Evolutionary conservation across 2,113 vertebrate genomes (phyloP), one percentile per base, ranked within the genome.

Genomic region (Meles meles): DNA sequence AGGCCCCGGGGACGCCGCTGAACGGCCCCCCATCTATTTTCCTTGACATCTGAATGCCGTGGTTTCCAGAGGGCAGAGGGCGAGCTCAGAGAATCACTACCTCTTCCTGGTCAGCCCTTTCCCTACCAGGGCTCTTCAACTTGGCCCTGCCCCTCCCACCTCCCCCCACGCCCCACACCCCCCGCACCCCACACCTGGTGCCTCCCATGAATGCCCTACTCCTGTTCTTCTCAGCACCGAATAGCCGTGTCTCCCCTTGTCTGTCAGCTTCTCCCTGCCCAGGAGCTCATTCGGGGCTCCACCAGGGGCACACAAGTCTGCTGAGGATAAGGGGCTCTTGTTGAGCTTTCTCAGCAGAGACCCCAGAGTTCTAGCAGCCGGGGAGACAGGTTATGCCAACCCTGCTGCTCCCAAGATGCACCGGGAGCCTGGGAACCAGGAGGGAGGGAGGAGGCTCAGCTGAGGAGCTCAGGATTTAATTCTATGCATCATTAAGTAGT

Each of bases 401-500:
- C 86, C 96, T n/a, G 80, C 82, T 95, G 80, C 86, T 98, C 98
- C 98, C 98, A 98, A 96, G 96, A 98, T 97, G 96, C 97, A 96
- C 93, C 34, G 52, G 96, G 97, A 98, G 97, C 98, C 98, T 98
- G 98, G 98, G 98, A 98, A 98, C 96, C 94, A 97, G 98, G 98
- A 96, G 98, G 98, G 98, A 98, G 99, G 99, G 95, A 96, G 98
- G 97, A 99, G 99, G 99, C 99, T 99, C 99, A 99, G 99, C 99
- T 99, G 99, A 99, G 99, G 98, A 99, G 99, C 99, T 98, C 99
- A 99, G 99, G 99, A 99, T 99, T 99, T 99, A 99, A 99, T 99
- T 99, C 99, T 99, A 99, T 99, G 99, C 99, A 99, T 99, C 99
- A 99, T 99, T 99, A 99, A 99, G 99, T 99, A 99, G 99, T 99